Base-by-base conservation (phyloP, 2,113 vertebrate genomes). In the Stigmatopora nigra region DNA sequence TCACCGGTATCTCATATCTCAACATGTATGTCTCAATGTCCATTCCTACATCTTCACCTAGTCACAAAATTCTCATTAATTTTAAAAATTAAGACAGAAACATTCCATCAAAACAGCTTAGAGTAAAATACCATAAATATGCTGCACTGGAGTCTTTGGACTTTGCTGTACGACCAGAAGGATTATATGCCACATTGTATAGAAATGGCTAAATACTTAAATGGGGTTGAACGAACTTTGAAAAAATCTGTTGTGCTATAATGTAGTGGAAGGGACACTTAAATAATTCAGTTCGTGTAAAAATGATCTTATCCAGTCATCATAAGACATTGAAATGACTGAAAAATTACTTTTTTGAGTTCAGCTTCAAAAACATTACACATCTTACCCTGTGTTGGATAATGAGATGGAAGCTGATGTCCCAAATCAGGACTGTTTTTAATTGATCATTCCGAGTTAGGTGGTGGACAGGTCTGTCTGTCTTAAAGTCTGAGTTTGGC, bases 161-260 rank as follows among this genome's bases (percentile, higher is more conserved):
- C 51, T 82, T 67, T 77, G 63, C 51, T 10, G 19, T 58, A 58
- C 55, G 55, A 55, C 58, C 73, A 65, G 63, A 73, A 71, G 78
- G 79, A 82, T 80, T 79, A 79, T 36, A 64, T 46, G 57, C 80
- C 68, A 76, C 57, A 64, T 76, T 67, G 69, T 56, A 22, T 70
- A 64, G 69, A 48, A 58, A 35, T 20, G 41, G 63, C 60, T 36
- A 68, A 53, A 48, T 48, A 78, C 68, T 67, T 69, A 52, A 44
- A 47, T 61, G 11, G 59, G 22, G 74, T 71, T 63, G 36, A 65
- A 19, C n/a, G 0, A 41, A 52, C 49, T 64, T 20, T 58, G 15
- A 36, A 13, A 61, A 65, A 63, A n/a, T n/a, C 38, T 52, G 52
- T n/a, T 55, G 38, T 11, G 41, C 61, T 53, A 36, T 11, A 56